Evolutionary conservation across 2,113 vertebrate species (phyloP), one percentile per base, ranked within the genome.

Genomic region (Uropsilus gracilis): DNA sequence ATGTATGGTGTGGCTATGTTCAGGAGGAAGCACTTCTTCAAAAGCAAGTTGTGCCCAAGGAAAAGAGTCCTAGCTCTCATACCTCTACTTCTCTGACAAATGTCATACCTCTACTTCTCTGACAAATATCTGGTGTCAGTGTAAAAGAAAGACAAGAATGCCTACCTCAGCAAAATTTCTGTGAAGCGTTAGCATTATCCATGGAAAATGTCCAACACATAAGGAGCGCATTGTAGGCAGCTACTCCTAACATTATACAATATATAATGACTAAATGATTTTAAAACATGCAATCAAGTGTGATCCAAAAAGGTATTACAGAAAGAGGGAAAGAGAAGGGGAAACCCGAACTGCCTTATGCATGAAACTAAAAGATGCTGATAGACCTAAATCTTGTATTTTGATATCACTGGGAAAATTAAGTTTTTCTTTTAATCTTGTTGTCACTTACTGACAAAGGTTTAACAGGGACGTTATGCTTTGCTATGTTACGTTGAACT

Each of bases 311-410:
- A 92, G 1, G 4, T 81, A 86, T 17, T 78, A 4, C 22, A 89
- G 39, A 80, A n/a, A 44, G 3, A 78, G 42, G 32, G 14, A 50
- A 57, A 53, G 14, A 55, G 11, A 80, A 20, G 82, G 20, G 73
- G 10, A 92, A 14, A 53, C 16, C 20, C n/a, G 39, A 89, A 77
- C 39, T 12, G 2, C 44, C 61, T 26, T 71, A 39, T 73, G 16
- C 34, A 44, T 59, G 17, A 93, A 26, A 64, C 30, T 82, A 81
- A 91, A 53, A 39, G 46, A 81, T 48, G 16, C 17, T 30, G 20
- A 77, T 78, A 84, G 72, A 9, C 44, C 80, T 46, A 94, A 93
- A 89, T 63, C 76, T 93, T 75, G 90, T 28, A 55, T 24, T 80
- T 53, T 32, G 24, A 39, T 71, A 82, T 86, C 13, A 82, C 64